phyloP scores from a whole-genome alignment of 2,113 vertebrate species.

The Prochilodus magdalenae region DNA sequence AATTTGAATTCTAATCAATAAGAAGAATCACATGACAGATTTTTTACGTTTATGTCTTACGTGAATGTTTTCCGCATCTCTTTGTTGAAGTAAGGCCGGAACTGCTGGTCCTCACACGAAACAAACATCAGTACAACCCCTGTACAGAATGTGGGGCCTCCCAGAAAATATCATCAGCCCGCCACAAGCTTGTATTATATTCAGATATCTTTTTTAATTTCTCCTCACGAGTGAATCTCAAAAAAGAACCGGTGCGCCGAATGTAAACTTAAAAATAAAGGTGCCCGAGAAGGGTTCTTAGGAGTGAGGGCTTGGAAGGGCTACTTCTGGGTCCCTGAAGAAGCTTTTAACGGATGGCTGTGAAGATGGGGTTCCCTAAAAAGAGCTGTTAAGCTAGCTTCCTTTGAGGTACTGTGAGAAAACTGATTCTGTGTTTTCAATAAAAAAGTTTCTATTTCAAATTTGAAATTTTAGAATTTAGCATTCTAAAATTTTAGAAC shows the following conservation, averaged over 20 bases:
- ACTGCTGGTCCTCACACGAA: constrained; percentile 60
- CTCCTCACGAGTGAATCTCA: constrained; percentile 11
- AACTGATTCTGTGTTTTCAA: too few relatives aligned
- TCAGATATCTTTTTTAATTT: constrained; percentile 19
- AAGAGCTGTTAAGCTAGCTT: too few relatives aligned
- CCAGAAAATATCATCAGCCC: constrained; percentile 23
- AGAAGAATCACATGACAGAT: neutral
- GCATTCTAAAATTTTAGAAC: too few relatives aligned
- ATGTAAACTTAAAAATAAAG: constrained; percentile 27
- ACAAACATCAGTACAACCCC: constrained; percentile 17
- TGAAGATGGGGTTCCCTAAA: too few relatives aligned
- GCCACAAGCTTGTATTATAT: neutral
- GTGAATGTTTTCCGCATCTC: too few relatives aligned
- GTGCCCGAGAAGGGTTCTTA: constrained; percentile 32
- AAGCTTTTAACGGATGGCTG: too few relatives aligned
- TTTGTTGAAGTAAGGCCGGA: constrained; percentile 76
- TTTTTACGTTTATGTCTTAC: constrained; percentile 1
- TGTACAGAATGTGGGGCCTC: neutral
- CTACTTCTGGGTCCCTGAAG: too few relatives aligned
- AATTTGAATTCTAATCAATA: too few relatives aligned
- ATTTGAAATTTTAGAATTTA: too few relatives aligned
- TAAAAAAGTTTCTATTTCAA: too few relatives aligned
- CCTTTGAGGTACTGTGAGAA: too few relatives aligned
- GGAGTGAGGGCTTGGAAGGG: constrained; percentile 44
- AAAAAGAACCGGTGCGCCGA: constrained; percentile 27